Conservation (phyloP, 1,140 invertebrate genomes). For the Delia radicum region DNA sequence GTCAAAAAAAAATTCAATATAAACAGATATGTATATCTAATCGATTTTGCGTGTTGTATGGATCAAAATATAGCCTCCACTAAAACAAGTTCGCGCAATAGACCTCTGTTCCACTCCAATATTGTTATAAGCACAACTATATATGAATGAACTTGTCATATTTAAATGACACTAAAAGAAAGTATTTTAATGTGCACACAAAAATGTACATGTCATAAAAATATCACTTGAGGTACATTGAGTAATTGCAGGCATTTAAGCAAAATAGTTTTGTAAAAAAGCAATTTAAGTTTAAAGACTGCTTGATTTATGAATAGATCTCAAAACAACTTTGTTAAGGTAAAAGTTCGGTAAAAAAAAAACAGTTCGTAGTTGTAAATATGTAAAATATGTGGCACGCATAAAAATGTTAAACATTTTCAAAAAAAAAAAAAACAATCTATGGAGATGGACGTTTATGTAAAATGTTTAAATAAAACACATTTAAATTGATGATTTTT, state of each 20-base stretch:
- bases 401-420: not conserved
- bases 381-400: not conserved
- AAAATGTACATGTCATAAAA: not conserved
- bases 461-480: too few relatives aligned
- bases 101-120: not conserved
- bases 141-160: not conserved
- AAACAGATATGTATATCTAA: too few relatives aligned
- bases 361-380: not conserved
- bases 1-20: too few relatives aligned
- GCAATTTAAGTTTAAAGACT: not conserved
- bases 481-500: too few relatives aligned
- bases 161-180: not conserved
- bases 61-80: too few relatives aligned
- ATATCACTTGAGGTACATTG: not conserved
- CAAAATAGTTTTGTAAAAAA: not conserved
- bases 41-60: too few relatives aligned
- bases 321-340: not conserved
- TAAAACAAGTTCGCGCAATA: too few relatives aligned
- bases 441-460: too few relatives aligned
- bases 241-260: not conserved
- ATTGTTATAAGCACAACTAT: not conserved
- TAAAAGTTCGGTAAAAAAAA: not conserved
- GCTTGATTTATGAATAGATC: not conserved
- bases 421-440: too few relatives aligned
- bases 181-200: not conserved